A percentile compares a stretch with the other conserved stretches of the same genome.
Evolutionary conservation across 1,140 invertebrate genomes (phyloP).

Genomic region (Drosophila grimshawi): DNA sequence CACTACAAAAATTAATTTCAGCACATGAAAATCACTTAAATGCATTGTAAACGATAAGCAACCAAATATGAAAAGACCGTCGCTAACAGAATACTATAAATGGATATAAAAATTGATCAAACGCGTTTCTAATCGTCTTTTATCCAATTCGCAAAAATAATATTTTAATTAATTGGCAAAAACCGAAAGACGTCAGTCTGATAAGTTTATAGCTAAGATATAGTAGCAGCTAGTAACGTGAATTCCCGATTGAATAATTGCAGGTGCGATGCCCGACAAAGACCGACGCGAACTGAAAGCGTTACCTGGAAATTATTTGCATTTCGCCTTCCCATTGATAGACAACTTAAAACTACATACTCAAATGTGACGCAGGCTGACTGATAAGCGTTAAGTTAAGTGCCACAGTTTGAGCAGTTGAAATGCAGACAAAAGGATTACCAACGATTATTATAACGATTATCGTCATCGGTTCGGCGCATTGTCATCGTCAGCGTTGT

Average conservation of each 20-base stretch:
- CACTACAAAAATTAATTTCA: constrained; percentile 38
- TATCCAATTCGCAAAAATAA: constrained; percentile 37
- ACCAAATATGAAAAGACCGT: neutral
- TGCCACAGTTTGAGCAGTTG: neutral
- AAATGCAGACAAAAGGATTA: neutral
- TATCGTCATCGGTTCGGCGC: neutral
- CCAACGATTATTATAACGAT: neutral
- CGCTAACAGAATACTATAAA: neutral
- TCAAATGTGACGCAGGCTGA: constrained; percentile 32
- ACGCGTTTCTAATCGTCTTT: constrained; percentile 32
- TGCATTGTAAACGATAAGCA: constrained; percentile 39
- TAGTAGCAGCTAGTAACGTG: constrained; percentile 21
- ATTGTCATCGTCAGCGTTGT: constrained; percentile 14
- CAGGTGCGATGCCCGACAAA: constrained; percentile 63
- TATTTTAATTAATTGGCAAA: constrained; percentile 58
- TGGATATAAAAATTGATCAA: constrained; percentile 27
- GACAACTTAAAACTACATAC: constrained; percentile 33
- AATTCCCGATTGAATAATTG: constrained; percentile 45
- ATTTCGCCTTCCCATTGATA: constrained; percentile 61
- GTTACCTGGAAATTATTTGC: constrained; percentile 43
- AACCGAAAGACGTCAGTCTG: constrained; percentile 22
- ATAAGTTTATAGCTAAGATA: constrained; percentile 18
- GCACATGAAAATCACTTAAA: constrained; percentile 33
- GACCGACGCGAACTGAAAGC: constrained; percentile 71
- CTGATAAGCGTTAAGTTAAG: constrained; percentile 28